Evolutionary conservation across 1,140 invertebrate genomes (phyloP).

Genomic region (Nylanderia fulva): DNA sequence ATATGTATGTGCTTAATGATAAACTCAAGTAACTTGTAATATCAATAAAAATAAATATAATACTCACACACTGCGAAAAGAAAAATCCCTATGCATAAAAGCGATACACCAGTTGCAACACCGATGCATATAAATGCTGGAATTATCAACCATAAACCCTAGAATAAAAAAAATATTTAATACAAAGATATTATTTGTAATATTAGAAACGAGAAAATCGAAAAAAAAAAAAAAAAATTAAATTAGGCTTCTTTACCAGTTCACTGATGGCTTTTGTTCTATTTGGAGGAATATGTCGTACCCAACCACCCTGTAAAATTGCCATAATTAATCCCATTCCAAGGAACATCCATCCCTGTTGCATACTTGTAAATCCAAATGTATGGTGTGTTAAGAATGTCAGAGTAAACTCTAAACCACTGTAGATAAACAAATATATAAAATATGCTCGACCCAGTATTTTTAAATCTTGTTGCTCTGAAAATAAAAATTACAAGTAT

Average conservation of each 20-base stretch:
- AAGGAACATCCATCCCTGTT: conserved; percentile 99
- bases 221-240: not conserved
- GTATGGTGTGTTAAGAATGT: conserved; percentile 98
- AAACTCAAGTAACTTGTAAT: conserved; percentile 11
- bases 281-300: conserved; percentile 92
- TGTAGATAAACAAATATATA: conserved; percentile 98
- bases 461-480: conserved; percentile 89
- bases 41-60: conserved; percentile 33
- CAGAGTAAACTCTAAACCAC: conserved; percentile 98
- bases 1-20: not conserved
- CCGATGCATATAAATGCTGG: conserved; percentile 96
- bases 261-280: conserved; percentile 92
- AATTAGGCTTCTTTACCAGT: conserved; percentile 84
- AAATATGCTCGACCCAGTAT: conserved; percentile 96
- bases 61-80: conserved; percentile 96
- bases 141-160: conserved; percentile 95
- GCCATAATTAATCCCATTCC: conserved; percentile 97
- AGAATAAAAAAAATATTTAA: conserved; percentile 63
- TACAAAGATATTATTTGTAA: not conserved
- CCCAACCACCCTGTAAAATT: conserved; percentile 95
- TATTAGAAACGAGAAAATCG: not conserved
- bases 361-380: conserved; percentile 96
- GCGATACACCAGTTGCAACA: conserved; percentile 87
- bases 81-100: conserved; percentile 93
- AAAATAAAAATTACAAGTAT: conserved; percentile 69